phyloP scores from a whole-genome alignment of 2,797 vertebrate species.

The Macroramphosus scolopax region DNA sequence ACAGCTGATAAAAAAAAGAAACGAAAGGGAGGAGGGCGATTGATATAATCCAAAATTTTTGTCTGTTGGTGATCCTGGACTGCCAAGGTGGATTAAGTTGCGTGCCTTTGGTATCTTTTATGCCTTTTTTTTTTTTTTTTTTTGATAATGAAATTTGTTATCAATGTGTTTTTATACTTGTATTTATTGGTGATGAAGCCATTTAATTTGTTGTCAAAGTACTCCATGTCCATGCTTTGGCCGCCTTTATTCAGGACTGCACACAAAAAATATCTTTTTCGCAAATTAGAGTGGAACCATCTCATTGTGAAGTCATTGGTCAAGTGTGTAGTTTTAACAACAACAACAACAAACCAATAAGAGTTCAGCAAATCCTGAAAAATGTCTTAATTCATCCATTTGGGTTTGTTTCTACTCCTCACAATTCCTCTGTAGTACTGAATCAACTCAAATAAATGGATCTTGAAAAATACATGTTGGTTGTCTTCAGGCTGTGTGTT shows the following conservation, averaged over 20 bases:
- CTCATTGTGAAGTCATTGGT: conserved; percentile 50
- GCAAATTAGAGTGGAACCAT: conserved; percentile 55
- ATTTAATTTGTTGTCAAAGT: conserved; percentile 88
- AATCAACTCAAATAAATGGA: conserved; percentile 79
- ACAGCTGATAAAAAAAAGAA: conserved; percentile 27
- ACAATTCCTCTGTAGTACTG: conserved; percentile 75
- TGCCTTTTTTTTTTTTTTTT: conserved; percentile 53
- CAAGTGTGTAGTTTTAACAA: conserved; percentile 29
- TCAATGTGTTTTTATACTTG: conserved; percentile 81
- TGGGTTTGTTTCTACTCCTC: conserved; percentile 64
- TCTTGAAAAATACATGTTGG: conserved; percentile 62
- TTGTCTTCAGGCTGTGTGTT: conserved; percentile 27
- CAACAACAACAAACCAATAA: conserved; percentile 29
- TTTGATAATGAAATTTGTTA: conserved; percentile 75
- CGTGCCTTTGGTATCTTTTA: conserved; percentile 83
- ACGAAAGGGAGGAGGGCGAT: conserved; percentile 33
- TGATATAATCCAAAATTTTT: conserved; percentile 58
- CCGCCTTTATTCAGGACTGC: conserved; percentile 42
- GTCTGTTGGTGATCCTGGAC: conserved; percentile 82
- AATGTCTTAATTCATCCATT: conserved; percentile 64
- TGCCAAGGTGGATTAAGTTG: conserved; percentile 90
- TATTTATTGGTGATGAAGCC: conserved; percentile 99
- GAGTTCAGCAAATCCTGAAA: conserved; percentile 57
- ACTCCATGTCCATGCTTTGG: conserved; percentile 55
- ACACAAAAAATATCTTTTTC: conserved; percentile 30